A percentile compares a stretch with the other conserved stretches of the same genome.
Conservation (phyloP, 2,888 invertebrate genomes). For the Dryocosmus kuriphilus region DNA sequence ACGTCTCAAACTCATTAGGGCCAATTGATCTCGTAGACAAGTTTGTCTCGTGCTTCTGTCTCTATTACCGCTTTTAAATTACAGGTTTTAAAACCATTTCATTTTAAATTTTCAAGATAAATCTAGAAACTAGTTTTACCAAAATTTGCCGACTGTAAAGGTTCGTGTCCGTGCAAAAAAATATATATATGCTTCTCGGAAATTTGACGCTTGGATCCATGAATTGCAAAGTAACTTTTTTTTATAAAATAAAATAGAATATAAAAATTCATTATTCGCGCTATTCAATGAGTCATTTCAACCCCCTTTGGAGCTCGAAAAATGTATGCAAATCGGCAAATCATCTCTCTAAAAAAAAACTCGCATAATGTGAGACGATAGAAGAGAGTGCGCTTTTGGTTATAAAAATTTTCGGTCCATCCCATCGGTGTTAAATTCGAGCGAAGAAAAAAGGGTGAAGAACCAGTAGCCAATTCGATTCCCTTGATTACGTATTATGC, state of each 20-base stretch:
- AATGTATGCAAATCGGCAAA: constrained; percentile 9
- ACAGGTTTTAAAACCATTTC: background rate
- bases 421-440: constrained; percentile 32
- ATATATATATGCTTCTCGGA: too few relatives aligned
- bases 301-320: background rate
- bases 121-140: background rate
- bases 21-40: constrained; percentile 36
- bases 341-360: background rate
- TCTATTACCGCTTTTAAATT: background rate
- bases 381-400: constrained; percentile 6
- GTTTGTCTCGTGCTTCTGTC: constrained; percentile 33
- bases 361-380: background rate
- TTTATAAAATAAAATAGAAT: background rate
- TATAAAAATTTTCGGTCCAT: constrained; percentile 13
- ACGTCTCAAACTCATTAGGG: constrained; percentile 30
- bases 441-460: constrained; percentile 10
- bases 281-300: background rate
- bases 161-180: too few relatives aligned
- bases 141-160: too few relatives aligned
- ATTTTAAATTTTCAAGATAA: background rate
- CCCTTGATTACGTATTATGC: constrained; percentile 67
- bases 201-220: background rate
- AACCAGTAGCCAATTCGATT: constrained; percentile 28
- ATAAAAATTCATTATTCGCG: background rate
- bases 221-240: background rate